phyloP scores from a whole-genome alignment of 2,113 vertebrate genomes.

The Melierax canorus region DNA sequence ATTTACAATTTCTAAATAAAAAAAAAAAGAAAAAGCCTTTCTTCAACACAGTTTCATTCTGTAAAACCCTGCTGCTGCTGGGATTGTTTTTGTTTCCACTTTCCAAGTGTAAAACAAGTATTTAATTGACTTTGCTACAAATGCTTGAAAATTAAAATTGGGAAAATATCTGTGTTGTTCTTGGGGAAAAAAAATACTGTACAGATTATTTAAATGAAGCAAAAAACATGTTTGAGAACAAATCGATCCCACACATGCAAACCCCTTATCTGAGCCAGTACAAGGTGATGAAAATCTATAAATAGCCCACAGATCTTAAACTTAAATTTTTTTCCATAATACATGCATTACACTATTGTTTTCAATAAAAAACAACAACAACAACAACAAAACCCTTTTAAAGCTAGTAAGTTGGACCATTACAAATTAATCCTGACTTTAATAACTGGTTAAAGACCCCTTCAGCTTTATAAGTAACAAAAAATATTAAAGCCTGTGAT shows the following conservation, averaged over 20 bases:
- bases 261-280: conserved; percentile 55
- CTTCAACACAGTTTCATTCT: neutral
- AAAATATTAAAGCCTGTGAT: conserved; percentile 90
- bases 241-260: conserved; percentile 33
- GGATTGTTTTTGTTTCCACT: neutral
- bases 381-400: conserved; percentile 80
- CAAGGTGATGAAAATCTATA: conserved; percentile 59
- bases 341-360: conserved; percentile 69
- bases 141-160: conserved; percentile 25
- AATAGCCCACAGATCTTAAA: conserved; percentile 54
- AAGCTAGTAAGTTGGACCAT: conserved; percentile 90
- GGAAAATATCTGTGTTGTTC: neutral
- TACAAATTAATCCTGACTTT: conserved; percentile 98
- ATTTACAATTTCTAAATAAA: conserved; percentile 16
- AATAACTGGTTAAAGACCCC: conserved; percentile 96
- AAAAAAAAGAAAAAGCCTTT: neutral
- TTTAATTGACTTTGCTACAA: neutral
- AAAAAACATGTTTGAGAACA: conserved; percentile 40
- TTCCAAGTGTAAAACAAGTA: neutral
- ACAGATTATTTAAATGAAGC: conserved; percentile 62
- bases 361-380: conserved; percentile 49
- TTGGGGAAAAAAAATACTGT: neutral
- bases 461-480: conserved; percentile 85
- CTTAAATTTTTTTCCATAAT: conserved; percentile 33
- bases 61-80: neutral